Conservation (phyloP, 2,113 vertebrate species). For the Dolichotis patagonum region DNA sequence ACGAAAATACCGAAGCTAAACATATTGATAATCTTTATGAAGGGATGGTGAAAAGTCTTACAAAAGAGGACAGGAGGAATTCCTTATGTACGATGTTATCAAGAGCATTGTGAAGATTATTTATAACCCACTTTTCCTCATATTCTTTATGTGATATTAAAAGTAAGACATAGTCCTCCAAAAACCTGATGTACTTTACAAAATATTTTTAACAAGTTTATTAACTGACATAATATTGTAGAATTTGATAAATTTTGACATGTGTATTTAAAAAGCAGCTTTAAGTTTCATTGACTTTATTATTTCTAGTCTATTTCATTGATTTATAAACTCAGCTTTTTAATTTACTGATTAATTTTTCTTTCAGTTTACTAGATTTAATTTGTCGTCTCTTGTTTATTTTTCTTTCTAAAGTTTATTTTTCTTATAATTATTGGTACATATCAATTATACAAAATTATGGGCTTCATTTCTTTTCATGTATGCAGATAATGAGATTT, state of each 20-base stretch:
- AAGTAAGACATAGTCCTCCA: background rate
- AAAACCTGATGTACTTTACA: background rate
- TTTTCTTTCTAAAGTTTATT: background rate
- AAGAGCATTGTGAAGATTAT: background rate
- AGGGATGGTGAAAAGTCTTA: background rate
- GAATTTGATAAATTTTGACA: background rate
- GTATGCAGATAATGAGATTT: background rate
- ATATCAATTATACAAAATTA: background rate
- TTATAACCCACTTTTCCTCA: background rate
- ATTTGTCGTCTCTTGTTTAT: background rate
- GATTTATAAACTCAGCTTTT: background rate
- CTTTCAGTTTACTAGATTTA: background rate
- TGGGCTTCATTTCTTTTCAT: background rate
- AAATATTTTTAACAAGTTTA: background rate
- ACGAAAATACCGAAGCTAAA: constrained; percentile 24
- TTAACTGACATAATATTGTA: background rate
- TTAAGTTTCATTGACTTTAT: background rate
- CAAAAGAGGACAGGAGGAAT: background rate
- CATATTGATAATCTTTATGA: background rate
- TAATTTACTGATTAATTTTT: background rate
- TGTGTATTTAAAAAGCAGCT: background rate
- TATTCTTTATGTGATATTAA: background rate
- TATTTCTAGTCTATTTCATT: background rate
- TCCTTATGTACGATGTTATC: background rate
- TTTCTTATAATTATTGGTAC: background rate